Evolutionary conservation across 2,888 invertebrate species (phyloP).

Genomic region (Drosophila buzzatii): DNA sequence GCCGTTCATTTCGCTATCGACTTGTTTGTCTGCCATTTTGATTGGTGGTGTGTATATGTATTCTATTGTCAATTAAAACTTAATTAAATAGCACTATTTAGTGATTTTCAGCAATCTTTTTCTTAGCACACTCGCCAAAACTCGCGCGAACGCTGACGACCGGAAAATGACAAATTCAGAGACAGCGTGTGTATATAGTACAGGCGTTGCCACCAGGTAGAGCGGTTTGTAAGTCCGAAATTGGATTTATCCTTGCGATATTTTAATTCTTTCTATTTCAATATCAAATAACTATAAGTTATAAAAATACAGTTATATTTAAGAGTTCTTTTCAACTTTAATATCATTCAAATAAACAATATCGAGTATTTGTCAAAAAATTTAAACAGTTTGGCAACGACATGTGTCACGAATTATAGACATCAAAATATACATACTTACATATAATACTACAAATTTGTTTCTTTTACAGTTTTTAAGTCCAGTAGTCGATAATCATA

Average conservation of each 20-base stretch:
- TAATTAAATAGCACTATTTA: constrained; percentile 60
- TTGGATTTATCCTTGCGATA: background rate
- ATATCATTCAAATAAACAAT: background rate
- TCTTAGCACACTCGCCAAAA: constrained; percentile 74
- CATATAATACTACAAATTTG: background rate
- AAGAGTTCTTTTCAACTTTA: background rate
- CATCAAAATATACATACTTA: constrained; percentile 11
- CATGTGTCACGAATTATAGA: background rate
- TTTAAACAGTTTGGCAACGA: constrained; percentile 21
- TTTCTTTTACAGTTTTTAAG: background rate
- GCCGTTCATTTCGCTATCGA: constrained; percentile 90
- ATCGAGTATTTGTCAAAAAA: background rate
- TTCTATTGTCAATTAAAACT: constrained; percentile 60
- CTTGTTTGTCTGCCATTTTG: constrained; percentile 87
- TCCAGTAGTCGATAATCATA: background rate
- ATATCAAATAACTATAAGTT: background rate
- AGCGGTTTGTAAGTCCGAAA: background rate
- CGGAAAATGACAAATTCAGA: constrained; percentile 84
- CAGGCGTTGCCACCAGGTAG: constrained; percentile 58
- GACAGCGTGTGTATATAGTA: constrained; percentile 72
- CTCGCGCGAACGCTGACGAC: constrained; percentile 82
- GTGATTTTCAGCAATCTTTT: constrained; percentile 46
- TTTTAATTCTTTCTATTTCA: background rate
- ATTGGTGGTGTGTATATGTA: constrained; percentile 39
- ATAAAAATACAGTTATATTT: background rate